Evolutionary conservation across 2,113 vertebrate genomes (phyloP), one percentile per base, ranked within the genome.

Genomic region (Mesocricetus auratus): DNA sequence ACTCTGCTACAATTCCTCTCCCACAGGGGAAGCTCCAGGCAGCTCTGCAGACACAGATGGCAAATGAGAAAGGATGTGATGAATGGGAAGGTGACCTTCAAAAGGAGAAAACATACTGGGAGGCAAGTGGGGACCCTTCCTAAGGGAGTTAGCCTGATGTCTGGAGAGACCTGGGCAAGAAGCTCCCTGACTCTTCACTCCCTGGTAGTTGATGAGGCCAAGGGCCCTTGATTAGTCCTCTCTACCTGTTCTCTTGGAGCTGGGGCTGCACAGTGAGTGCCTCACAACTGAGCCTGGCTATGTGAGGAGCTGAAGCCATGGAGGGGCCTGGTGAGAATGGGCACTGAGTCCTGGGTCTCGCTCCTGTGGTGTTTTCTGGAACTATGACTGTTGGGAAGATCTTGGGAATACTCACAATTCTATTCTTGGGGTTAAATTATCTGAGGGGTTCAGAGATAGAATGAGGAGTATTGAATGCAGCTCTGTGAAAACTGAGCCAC

Each of bases 21-120:
- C 82, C 74, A 2, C 15, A 97, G 96, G 83, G 62, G 36, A 93
- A 45, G 21, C 86, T 97, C 4, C 89, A 86, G 26, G 12, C 16
- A 15, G 9, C 53, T 31, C 39, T 97, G 56, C 10, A 13, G 10
- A 82, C 69, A 17, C 82, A 96, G 73, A 71, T 0, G 60, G 36
- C 39, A 1, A 53, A 93, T 1, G 42, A 91, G 15, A 21, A 97
- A 89, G 19, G 60, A 45, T 85, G 60, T 47, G 86, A 93, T 53
- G 77, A 73, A 45, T 77, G 83, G 45, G 26, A 91, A 75, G 33
- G 47, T 91, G 60, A 75, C 39, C 21, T 96, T 12, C 60, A 50
- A 62, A 3, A 93, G 53, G 73, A 97, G 58, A 94, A 60, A 89
- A 53, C 19, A 86, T 66, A 62, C 39, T 96, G 94, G 96, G 83